A percentile compares a stretch with the other conserved stretches of the same genome.
These are phyloP conservation scores for Cephus pygmeus DNA, from an alignment of 2,888 invertebrate species.

Conservation along the genomic window DNA sequence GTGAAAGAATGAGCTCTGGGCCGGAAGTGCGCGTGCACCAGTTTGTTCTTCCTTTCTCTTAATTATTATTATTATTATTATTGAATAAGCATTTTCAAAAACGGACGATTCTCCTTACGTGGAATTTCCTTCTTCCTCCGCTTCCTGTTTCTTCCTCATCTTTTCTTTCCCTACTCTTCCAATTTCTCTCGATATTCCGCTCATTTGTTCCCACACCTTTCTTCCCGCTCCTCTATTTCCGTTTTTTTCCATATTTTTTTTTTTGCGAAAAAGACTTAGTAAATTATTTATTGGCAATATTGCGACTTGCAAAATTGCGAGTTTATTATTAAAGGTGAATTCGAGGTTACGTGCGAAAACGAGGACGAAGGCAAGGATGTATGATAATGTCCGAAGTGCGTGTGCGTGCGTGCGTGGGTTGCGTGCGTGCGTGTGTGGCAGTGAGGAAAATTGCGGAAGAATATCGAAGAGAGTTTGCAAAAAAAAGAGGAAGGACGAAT, in stretches of 20 bases:
- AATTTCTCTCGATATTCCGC: background rate
- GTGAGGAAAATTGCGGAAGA: slow-evolving; percentile 34
- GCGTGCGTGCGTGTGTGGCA: slow-evolving; percentile 19
- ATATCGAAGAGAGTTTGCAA: slow-evolving; percentile 1
- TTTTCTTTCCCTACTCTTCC: background rate
- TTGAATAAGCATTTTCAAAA: background rate
- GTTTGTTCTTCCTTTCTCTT: background rate
- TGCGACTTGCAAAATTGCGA: slow-evolving; percentile 44
- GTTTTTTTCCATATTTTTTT: slow-evolving; percentile 21
- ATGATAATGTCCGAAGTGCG: slow-evolving; percentile 17
- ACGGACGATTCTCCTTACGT: background rate
- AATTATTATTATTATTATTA: background rate
- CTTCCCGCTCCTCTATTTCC: background rate
- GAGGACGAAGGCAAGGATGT: slow-evolving; percentile 1
- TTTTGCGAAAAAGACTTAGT: slow-evolving; percentile 59
- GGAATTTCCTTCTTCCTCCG: background rate
- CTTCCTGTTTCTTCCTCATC: background rate
- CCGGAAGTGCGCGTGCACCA: background rate
- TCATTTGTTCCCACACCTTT: no score
- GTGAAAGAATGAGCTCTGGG: background rate
- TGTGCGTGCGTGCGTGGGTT: slow-evolving; percentile 20
- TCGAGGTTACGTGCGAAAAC: slow-evolving; percentile 6
- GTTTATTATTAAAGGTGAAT: slow-evolving; percentile 13
- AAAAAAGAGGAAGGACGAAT: slow-evolving; percentile 27
- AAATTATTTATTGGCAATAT: slow-evolving; percentile 63